Evolutionary conservation across 2,888 invertebrate species (phyloP).

Genomic region (Agonopterix heracliana): DNA sequence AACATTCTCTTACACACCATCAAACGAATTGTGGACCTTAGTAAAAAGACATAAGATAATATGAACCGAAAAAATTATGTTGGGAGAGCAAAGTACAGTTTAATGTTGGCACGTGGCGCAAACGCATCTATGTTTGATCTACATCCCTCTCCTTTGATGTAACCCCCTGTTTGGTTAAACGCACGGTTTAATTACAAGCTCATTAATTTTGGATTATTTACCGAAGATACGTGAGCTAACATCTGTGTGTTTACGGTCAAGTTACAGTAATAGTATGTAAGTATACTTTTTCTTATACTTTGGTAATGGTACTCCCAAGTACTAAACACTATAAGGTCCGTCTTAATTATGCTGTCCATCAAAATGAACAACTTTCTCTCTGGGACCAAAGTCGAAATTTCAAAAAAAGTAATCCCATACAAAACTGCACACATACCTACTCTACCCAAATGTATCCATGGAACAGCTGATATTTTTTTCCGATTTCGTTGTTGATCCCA

Average conservation of each 20-base stretch:
- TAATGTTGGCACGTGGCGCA: slow-evolving; percentile 67
- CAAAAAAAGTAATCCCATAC: too few relatives aligned
- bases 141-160: slow-evolving; percentile 65
- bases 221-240: slow-evolving; percentile 19
- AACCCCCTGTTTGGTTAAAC: slow-evolving; percentile 65
- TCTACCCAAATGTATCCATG: too few relatives aligned
- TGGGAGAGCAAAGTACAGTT: slow-evolving; percentile 35
- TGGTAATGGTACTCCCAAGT: too few relatives aligned
- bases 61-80: slow-evolving; percentile 11
- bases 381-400: too few relatives aligned
- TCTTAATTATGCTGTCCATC: too few relatives aligned
- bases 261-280: too few relatives aligned
- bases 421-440: too few relatives aligned
- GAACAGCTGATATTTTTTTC: too few relatives aligned
- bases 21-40: slow-evolving; percentile 18
- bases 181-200: slow-evolving; percentile 65
- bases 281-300: too few relatives aligned
- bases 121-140: slow-evolving; percentile 65
- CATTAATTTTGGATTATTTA: slow-evolving; percentile 73
- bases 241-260: neutral
- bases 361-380: too few relatives aligned
- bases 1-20: slow-evolving; percentile 13
- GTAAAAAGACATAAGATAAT: neutral
- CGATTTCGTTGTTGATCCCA: too few relatives aligned
- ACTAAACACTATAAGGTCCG: too few relatives aligned